phyloP scores from a whole-genome alignment of 2,888 invertebrate genomes.

The Epirrhoe tristata region DNA sequence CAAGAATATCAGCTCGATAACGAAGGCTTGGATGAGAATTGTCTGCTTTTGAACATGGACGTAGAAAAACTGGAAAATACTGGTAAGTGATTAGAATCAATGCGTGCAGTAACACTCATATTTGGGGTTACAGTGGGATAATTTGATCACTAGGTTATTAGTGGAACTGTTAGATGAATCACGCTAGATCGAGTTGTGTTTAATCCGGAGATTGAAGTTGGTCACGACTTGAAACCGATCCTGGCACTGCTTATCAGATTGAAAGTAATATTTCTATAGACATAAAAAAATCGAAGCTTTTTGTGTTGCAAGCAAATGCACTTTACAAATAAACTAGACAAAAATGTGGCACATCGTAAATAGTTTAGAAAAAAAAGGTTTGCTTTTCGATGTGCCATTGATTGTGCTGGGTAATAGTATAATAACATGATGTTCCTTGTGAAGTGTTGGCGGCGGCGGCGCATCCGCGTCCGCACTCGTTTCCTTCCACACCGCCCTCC shows the following conservation, averaged over 20 bases:
- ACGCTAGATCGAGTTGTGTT: no score
- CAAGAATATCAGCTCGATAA: slow-evolving; percentile 76
- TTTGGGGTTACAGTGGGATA: background rate
- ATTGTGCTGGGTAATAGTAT: background rate
- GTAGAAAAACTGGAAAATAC: slow-evolving; percentile 70
- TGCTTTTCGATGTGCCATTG: no score
- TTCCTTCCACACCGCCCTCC: slow-evolving; percentile 86
- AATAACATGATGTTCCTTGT: slow-evolving; percentile 38
- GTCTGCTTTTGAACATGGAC: slow-evolving; percentile 77
- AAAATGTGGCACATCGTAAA: slow-evolving; percentile 2
- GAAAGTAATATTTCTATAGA: slow-evolving; percentile 1
- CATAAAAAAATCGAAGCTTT: slow-evolving; percentile 1
- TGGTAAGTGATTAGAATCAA: slow-evolving; percentile 53
- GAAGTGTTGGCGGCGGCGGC: slow-evolving; percentile 55
- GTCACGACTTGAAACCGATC: no score
- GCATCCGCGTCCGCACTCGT: slow-evolving; percentile 78
- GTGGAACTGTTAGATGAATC: background rate
- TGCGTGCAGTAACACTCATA: background rate
- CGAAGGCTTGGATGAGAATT: slow-evolving; percentile 78
- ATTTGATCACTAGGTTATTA: background rate
- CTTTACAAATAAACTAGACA: slow-evolving; percentile 1
- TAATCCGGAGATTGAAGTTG: no score
- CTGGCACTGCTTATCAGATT: no score
- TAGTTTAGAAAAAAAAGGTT: background rate
- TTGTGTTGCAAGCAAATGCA: slow-evolving; percentile 16